phyloP scores from a whole-genome alignment of 2,888 invertebrate genomes.

The Leptopterna dolabrata region DNA sequence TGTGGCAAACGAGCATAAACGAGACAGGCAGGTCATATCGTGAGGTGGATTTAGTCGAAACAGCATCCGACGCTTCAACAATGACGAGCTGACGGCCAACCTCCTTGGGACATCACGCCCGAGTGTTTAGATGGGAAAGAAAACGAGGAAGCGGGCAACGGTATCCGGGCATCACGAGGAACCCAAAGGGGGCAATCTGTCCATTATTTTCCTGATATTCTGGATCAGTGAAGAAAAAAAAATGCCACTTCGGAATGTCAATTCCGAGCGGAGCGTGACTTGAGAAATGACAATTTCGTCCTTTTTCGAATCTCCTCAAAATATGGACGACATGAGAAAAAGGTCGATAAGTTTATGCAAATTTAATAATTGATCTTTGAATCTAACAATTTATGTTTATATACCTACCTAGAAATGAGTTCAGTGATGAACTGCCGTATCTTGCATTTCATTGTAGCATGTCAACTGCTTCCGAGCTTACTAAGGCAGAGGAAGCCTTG shows the following conservation, averaged over 20 bases:
- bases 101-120: slow-evolving; percentile 7
- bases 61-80: neutral
- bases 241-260: neutral
- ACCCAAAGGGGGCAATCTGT: neutral
- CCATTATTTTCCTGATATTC: neutral
- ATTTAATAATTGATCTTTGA: too few species aligned
- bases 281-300: neutral
- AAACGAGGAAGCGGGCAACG: neutral
- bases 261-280: neutral
- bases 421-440: too few species aligned
- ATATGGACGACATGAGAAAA: neutral
- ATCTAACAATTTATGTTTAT: too few species aligned
- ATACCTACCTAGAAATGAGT: too few species aligned
- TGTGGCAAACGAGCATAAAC: neutral
- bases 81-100: neutral
- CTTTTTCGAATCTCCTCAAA: neutral
- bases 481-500: too few species aligned
- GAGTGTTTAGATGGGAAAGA: neutral
- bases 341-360: neutral
- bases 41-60: neutral
- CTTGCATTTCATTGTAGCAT: too few species aligned
- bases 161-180: neutral
- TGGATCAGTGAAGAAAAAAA: neutral
- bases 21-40: neutral
- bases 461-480: too few species aligned